Percentiles rank a stretch among this genome's conserved stretches.
These are phyloP conservation scores for Tragelaphus buxtoni DNA, from an alignment of 2,113 vertebrate genomes.

Conservation along the genomic window DNA sequence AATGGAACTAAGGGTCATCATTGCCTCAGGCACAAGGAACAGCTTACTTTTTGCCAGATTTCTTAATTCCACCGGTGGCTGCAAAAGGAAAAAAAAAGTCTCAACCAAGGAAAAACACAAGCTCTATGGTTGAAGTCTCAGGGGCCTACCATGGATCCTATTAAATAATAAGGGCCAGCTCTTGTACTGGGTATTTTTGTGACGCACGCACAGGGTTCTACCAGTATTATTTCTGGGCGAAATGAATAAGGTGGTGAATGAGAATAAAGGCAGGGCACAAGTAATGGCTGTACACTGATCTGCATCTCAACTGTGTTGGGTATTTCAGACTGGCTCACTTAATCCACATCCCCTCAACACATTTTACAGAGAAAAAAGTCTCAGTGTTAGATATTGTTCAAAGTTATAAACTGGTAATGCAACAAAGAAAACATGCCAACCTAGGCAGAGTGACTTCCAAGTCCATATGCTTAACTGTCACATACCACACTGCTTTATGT, in stretches of 20 bases:
- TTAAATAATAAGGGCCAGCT: neutral
- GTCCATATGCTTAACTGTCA: neutral
- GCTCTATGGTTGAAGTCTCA: neutral
- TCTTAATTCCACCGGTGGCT: constrained; percentile 94
- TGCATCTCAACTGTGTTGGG: neutral
- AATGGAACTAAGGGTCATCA: constrained; percentile 23
- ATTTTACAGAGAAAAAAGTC: neutral
- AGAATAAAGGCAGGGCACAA: neutral
- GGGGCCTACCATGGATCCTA: neutral
- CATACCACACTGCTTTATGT: neutral
- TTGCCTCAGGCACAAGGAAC: neutral
- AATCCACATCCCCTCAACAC: neutral
- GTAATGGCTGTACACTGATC: neutral
- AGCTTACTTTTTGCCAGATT: constrained; percentile 95
- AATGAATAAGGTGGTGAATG: neutral
- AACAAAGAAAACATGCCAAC: neutral
- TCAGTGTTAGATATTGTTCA: neutral
- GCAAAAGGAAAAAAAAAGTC: constrained; percentile 62
- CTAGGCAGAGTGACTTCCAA: neutral
- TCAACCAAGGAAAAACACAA: neutral
- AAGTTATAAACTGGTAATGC: neutral
- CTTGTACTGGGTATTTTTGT: neutral
- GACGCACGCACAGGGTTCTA: neutral
- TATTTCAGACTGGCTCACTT: neutral
- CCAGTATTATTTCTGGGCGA: neutral